Evolutionary conservation across 2,797 vertebrate genomes (phyloP), one percentile per base, ranked within the genome.

Genomic region (Molossus molossus): DNA sequence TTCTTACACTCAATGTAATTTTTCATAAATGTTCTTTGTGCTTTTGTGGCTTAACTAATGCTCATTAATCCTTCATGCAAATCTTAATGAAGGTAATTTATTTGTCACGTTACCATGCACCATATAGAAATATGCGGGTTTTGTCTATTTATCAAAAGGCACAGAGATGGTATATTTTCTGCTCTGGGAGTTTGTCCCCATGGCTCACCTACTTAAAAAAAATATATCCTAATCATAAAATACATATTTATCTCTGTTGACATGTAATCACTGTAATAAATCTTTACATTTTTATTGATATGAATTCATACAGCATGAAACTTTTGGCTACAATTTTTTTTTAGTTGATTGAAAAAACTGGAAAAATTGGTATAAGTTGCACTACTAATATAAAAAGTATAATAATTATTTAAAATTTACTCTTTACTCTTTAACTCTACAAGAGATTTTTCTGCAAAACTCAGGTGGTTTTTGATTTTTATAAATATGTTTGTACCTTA

Each of bases 61-160:
- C 20, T 97, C 93, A 98, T 98, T 98, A 98, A 98, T 98, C 75
- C 92, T 97, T 83, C 81, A 97, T 97, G 94, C 97, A 98, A 98
- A 98, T 98, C 96, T 97, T 98, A 98, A 98, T 97, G 86, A 97
- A 97, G 90, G 90, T 80, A 97, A 98, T 97, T 98, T 97, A 97
- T 98, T 97, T 98, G 64, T 98, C 96, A 91, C 53, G 72, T 94
- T 97, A 37, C 79, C 82, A 97, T 84, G 80, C 80, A 94, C 87
- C 70, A 94, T 50, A 53, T 14, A 97, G 50, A 94, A 88, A 87
- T 87, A 97, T 33, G 93, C 23, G 60, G 62, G 93, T 97, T 95
- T 37, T 94, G 65, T 96, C 3, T 1, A 94, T 97, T 98, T 97
- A 97, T 98, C 97, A 97, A 96, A 65, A 95, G 79, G 21, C 64